These are phyloP conservation scores for Scaptomyza graminum DNA, from an alignment of 1,140 invertebrate genomes.

Conservation along the genomic window DNA sequence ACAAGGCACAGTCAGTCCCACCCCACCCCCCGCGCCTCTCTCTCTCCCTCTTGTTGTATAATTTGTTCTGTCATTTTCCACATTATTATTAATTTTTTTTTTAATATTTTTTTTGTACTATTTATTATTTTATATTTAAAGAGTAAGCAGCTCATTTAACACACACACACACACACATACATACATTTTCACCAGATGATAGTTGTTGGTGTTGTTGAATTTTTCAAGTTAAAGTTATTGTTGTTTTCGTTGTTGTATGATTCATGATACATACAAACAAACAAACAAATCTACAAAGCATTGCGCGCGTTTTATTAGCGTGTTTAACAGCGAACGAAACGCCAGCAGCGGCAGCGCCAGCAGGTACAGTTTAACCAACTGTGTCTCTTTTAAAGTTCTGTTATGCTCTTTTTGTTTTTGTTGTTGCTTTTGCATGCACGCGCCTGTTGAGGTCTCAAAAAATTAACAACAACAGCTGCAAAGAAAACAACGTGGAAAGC, in stretches of 20 bases:
- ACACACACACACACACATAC: slow-evolving; percentile 29
- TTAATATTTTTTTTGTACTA: background rate
- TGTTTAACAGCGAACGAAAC: slow-evolving; percentile 38
- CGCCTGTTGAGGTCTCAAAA: slow-evolving; percentile 39
- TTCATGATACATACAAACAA: slow-evolving; percentile 29
- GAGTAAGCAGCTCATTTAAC: slow-evolving; percentile 73
- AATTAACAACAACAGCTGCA: slow-evolving; percentile 28
- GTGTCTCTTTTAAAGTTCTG: slow-evolving; percentile 10
- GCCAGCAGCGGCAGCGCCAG: slow-evolving; percentile 24
- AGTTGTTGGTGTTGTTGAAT: slow-evolving; percentile 15
- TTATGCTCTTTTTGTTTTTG: background rate
- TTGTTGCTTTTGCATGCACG: background rate
- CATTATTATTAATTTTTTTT: slow-evolving; percentile 13
- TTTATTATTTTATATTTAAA: slow-evolving; percentile 52
- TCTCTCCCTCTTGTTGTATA: background rate
- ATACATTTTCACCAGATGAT: slow-evolving; percentile 41
- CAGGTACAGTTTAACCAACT: slow-evolving; percentile 49
- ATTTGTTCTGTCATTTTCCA: slow-evolving; percentile 22
- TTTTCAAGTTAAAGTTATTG: slow-evolving; percentile 22
- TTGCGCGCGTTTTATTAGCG: slow-evolving; percentile 57
- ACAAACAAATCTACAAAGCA: slow-evolving; percentile 3
- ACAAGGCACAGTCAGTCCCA: slow-evolving; percentile 13
- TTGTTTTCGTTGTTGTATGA: slow-evolving; percentile 44
- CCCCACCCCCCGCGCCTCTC: too few relatives aligned
- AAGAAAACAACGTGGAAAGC: slow-evolving; percentile 24